These are phyloP conservation scores for Amphibalanus amphitrite DNA, from an alignment of 1,140 invertebrate species.

Conservation along the genomic window DNA sequence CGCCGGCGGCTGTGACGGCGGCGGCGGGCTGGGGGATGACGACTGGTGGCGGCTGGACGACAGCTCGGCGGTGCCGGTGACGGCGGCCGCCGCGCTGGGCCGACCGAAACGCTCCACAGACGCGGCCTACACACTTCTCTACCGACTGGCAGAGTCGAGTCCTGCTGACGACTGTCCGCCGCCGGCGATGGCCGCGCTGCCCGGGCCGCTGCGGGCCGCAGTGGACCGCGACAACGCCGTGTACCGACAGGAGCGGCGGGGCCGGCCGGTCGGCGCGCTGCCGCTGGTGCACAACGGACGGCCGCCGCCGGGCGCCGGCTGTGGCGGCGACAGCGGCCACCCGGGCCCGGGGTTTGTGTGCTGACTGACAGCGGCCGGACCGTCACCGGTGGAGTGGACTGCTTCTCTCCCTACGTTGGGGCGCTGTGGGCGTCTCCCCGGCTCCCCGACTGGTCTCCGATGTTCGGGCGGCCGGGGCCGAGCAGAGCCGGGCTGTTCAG, in stretches of 20 bases:
- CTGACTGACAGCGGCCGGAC: neutral
- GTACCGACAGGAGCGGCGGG: conserved; percentile 21
- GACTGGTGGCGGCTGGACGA: conserved; percentile 55
- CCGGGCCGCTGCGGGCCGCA: conserved; percentile 27
- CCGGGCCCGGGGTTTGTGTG: neutral
- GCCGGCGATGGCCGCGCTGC: conserved; percentile 21
- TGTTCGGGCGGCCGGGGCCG: too few relatives aligned
- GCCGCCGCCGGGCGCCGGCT: neutral
- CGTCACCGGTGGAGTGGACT: neutral
- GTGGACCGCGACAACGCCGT: conserved; percentile 29
- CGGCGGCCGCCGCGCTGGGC: neutral
- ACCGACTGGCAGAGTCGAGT: conserved; percentile 28
- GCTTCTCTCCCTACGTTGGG: neutral
- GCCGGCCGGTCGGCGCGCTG: neutral
- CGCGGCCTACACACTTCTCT: conserved; percentile 67
- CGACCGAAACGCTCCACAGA: conserved; percentile 23
- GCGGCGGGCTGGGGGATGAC: neutral
- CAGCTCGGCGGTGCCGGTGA: conserved; percentile 46
- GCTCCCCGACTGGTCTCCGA: neutral
- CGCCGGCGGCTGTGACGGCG: too few relatives aligned
- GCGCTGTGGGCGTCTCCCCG: neutral
- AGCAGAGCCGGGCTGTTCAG: too few relatives aligned
- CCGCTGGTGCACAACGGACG: neutral
- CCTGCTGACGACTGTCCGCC: conserved; percentile 25
- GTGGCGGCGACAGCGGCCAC: neutral